phyloP scores from a whole-genome alignment of 2,113 vertebrate genomes.

The Stercorarius parasiticus region DNA sequence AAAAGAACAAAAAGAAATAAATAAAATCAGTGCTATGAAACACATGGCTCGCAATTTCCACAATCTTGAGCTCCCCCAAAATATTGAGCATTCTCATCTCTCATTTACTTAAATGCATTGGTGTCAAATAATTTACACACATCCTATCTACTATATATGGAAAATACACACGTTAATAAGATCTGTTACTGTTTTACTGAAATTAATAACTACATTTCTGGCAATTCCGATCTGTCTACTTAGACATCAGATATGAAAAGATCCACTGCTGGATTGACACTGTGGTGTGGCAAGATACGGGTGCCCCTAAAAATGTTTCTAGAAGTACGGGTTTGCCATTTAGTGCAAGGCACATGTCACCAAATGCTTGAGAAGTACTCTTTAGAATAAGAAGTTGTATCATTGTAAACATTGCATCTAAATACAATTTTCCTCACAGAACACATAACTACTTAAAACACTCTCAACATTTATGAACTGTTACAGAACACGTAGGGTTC shows the following conservation, averaged over 20 bases:
- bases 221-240: not conserved
- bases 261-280: not conserved
- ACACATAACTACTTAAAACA: not conserved
- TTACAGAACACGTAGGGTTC: not conserved
- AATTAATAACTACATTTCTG: not conserved
- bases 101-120: not conserved
- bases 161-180: not conserved
- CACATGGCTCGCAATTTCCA: not conserved
- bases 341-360: not conserved
- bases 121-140: not conserved
- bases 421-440: not conserved
- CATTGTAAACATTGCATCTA: not conserved
- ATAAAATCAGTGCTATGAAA: not conserved
- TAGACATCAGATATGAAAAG: not conserved
- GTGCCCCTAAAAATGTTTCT: not conserved
- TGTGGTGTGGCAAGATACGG: not conserved
- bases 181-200: not conserved
- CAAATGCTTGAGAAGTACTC: not conserved
- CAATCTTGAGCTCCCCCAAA: not conserved
- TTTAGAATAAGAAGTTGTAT: not conserved
- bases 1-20: not conserved
- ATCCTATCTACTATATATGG: not conserved
- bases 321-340: not conserved
- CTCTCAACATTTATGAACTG: not conserved
- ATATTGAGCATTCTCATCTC: not conserved